Evolutionary conservation across 2,797 vertebrate species (phyloP).

Genomic region (Megaceryle alcyon): DNA sequence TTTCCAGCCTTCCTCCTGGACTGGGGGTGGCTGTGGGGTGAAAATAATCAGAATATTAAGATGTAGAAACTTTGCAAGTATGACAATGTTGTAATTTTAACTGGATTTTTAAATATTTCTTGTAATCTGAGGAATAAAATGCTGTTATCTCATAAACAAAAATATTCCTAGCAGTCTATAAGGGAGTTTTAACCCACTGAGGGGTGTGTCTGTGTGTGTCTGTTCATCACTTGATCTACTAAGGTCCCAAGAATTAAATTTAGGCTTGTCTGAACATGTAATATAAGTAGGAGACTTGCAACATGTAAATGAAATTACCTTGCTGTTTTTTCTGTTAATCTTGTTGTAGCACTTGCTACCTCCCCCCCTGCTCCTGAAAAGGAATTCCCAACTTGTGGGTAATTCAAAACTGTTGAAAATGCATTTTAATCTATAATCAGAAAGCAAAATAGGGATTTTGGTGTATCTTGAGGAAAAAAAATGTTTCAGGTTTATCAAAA

Average conservation of each 20-base stretch:
- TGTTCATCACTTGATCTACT: not conserved
- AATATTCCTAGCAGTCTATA: not conserved
- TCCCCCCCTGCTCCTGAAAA: not conserved
- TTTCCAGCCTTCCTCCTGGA: slow-evolving; percentile 83
- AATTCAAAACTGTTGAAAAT: not conserved
- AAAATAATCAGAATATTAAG: not conserved
- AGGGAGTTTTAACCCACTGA: not conserved
- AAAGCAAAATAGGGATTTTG: not conserved
- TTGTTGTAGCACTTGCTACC: not conserved
- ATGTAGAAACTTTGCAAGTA: not conserved
- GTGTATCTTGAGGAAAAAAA: not conserved
- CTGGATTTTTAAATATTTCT: not conserved
- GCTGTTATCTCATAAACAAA: not conserved
- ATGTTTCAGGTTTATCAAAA: not conserved
- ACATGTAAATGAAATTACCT: not conserved
- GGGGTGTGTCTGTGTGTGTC: not conserved
- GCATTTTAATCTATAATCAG: not conserved
- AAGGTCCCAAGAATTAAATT: not conserved
- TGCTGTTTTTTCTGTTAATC: not conserved
- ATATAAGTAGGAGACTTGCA: not conserved
- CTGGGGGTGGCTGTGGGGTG: too few relatives aligned
- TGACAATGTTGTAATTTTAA: not conserved
- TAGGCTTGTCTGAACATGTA: not conserved
- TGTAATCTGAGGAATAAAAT: not conserved
- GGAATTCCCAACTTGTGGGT: not conserved